Evolutionary conservation across 2,888 invertebrate genomes (phyloP), one percentile per base, ranked within the genome.

Genomic region (Synanthedon andrenaeformis): DNA sequence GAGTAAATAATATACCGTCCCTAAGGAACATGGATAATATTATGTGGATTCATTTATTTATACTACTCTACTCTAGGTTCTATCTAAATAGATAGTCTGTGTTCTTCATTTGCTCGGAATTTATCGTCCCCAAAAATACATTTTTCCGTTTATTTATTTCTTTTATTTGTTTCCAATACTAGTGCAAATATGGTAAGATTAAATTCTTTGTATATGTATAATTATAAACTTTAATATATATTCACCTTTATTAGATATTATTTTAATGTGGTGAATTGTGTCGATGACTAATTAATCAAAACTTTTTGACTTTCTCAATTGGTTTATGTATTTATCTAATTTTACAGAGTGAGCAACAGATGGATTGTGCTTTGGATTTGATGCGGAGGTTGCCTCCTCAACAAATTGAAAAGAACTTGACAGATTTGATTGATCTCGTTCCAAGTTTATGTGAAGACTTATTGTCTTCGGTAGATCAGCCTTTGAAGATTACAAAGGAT

Each of bases 351-450:
- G 97, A 97, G 77, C 94, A 96, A 84, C 97, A 98, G 89, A 94
- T 99, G 92, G 99, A 99, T 89, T 98, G 98, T 89, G 99, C 99
- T 52, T 89, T 99, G 68, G 99, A 99, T 89, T 90, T 99, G 76
- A 99, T 99, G 99, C 91, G 99, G 75, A 92, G 99, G 69, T 87
- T 99, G 78, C 99, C 99, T 65, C 99, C 99, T 63, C 99, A 99
- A 87, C 97, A 99, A 87, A 98, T 99, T 67, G 99, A 99, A 81
- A 98, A 98, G 82, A 99, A 99, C 86, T 89, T 99, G 62, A 96
- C 96, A 76, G 98, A 99, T 90, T 90, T 99, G 72, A 98, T 99
- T 72, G 98, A 98, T 84, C 89, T 99, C 78, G 97, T 97, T 66
- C 99, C 98, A 55, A 92, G 92, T 81, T 90, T 99, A 60, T 98